Evolutionary conservation across 2,797 vertebrate genomes (phyloP).

Genomic region (Lepidocolaptes lacrymiger): DNA sequence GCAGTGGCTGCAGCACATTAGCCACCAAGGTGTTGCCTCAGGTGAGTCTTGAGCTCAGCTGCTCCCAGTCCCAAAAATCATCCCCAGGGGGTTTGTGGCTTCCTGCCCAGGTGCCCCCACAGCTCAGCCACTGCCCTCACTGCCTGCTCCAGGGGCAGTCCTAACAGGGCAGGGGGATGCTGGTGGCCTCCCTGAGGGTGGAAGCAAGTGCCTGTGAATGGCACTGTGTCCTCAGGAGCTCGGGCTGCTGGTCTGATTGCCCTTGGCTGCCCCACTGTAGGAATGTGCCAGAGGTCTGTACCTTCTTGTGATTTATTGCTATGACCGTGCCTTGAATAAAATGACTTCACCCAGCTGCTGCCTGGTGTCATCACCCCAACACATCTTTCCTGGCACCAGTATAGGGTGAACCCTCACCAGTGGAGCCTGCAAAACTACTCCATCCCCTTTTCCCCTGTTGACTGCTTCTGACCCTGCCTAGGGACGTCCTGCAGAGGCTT

Average conservation of each 20-base stretch:
- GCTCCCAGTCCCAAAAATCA: not conserved
- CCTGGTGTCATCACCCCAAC: not conserved
- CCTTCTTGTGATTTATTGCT: slow-evolving; percentile 75
- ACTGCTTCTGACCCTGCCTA: not conserved
- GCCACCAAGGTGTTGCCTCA: rapidly evolving
- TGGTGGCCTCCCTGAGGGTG: not conserved
- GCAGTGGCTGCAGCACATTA: rapidly evolving
- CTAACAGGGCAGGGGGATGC: not conserved
- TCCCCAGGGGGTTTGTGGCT: rapidly evolving
- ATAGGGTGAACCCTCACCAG: rapidly evolving
- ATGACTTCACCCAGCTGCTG: slow-evolving; percentile 54
- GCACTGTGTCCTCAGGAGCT: slow-evolving; percentile 43
- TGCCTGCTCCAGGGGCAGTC: not conserved
- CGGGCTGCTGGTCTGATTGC: slow-evolving; percentile 8
- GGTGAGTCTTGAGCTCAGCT: not conserved
- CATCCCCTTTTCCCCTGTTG: not conserved
- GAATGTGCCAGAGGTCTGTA: slow-evolving; percentile 78
- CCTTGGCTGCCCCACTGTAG: slow-evolving; percentile 61
- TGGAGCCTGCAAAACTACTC: not conserved
- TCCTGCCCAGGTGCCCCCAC: not conserved
- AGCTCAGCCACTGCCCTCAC: not conserved
- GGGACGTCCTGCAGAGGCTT: not conserved
- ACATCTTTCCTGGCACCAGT: not conserved
- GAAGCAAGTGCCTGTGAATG: slow-evolving; percentile 70
- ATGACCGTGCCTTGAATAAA: slow-evolving; percentile 83